Conservation (phyloP, 2,888 invertebrate species). For the Cephalotes varians region DNA sequence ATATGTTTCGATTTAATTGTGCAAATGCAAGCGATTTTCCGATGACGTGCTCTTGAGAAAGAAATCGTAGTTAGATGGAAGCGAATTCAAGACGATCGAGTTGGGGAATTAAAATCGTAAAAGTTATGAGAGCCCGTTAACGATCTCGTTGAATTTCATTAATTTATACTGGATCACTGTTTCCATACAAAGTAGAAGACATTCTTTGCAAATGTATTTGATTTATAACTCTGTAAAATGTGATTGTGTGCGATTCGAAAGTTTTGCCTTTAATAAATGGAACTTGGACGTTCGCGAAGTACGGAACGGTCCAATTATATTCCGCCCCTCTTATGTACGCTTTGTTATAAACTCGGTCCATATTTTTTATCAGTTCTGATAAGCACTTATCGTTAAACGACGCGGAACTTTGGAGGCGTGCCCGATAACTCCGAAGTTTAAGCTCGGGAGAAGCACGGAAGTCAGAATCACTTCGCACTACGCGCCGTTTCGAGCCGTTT, state of each 20-base stretch:
- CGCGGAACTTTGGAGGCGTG: slow-evolving; percentile 54
- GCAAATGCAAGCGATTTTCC: not conserved
- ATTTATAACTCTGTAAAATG: slow-evolving; percentile 38
- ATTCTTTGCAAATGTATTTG: slow-evolving; percentile 34
- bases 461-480: slow-evolving; percentile 51
- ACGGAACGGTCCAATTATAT: slow-evolving; percentile 47
- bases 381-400: slow-evolving; percentile 57
- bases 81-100: not conserved
- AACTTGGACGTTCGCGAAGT: slow-evolving; percentile 29
- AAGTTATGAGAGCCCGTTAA: slow-evolving; percentile 8
- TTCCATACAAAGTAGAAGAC: not conserved
- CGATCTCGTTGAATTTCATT: slow-evolving; percentile 14
- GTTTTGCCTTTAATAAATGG: slow-evolving; percentile 48
- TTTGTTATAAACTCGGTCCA: slow-evolving; percentile 55
- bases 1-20: slow-evolving; percentile 45
- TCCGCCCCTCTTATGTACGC: slow-evolving; percentile 49
- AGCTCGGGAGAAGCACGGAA: slow-evolving; percentile 42
- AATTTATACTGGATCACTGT: slow-evolving; percentile 19
- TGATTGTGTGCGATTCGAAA: slow-evolving; percentile 32
- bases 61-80: not conserved
- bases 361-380: slow-evolving; percentile 57
- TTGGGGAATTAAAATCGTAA: not conserved
- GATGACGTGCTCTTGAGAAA: not conserved
- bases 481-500: slow-evolving; percentile 39
- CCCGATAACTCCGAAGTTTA: slow-evolving; percentile 56